Percentiles rank a stretch among this genome's conserved stretches.
Evolutionary conservation across 2,797 vertebrate species (phyloP).

Genomic region (Lithobates pipiens): DNA sequence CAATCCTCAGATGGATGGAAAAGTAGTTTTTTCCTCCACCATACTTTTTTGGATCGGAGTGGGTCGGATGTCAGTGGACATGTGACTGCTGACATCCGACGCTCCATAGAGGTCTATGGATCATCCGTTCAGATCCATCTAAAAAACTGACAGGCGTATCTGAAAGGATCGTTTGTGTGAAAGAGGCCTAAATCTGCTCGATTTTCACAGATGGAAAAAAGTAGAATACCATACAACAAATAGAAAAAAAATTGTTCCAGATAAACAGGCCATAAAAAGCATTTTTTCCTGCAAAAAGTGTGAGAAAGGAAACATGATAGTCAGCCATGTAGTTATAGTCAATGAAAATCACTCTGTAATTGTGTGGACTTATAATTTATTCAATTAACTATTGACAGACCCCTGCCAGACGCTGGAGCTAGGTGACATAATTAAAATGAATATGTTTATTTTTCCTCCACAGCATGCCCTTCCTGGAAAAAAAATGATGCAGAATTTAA

Average conservation of each 20-base stretch:
- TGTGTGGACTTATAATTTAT: not conserved
- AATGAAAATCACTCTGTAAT: constrained; percentile 9
- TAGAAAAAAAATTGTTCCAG: not conserved
- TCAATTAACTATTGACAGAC: not conserved
- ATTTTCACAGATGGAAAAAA: not conserved
- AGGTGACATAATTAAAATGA: not conserved
- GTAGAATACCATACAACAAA: not conserved
- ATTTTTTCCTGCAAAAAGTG: not conserved
- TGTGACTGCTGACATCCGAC: too few species aligned
- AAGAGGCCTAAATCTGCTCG: too few species aligned
- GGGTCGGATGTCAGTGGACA: too few species aligned
- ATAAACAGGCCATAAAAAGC: not conserved
- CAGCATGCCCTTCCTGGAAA: not conserved
- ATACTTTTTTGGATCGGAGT: too few species aligned
- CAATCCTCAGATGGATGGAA: too few species aligned
- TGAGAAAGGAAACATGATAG: not conserved
- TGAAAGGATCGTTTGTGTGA: too few species aligned
- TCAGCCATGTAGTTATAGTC: not conserved
- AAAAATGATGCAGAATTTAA: not conserved
- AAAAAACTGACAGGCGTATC: too few species aligned
- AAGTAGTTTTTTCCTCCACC: too few species aligned
- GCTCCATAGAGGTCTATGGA: too few species aligned
- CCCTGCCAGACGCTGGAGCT: not conserved
- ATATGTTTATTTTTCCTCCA: not conserved
- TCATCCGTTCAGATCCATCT: too few species aligned